phyloP scores from a whole-genome alignment of 2,888 invertebrate genomes.

The Reticulitermes lucifugus region DNA sequence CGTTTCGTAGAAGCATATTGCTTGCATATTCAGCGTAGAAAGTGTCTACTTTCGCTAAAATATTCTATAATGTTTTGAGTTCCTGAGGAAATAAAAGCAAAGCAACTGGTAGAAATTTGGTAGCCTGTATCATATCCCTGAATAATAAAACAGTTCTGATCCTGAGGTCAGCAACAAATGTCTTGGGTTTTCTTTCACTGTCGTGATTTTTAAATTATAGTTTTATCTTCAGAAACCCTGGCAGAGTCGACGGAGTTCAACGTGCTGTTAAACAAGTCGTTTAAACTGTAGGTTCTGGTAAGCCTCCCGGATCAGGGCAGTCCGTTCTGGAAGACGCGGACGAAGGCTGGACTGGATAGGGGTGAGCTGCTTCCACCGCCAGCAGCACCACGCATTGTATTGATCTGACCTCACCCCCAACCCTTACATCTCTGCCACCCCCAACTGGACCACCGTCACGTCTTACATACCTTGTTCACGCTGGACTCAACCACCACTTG shows the following conservation, averaged over 20 bases:
- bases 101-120: too few species aligned
- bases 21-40: too few species aligned
- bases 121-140: too few species aligned
- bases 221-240: not conserved
- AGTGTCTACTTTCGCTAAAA: too few species aligned
- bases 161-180: too few species aligned
- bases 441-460: conserved; percentile 43
- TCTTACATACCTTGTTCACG: conserved; percentile 41
- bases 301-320: not conserved
- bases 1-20: too few species aligned
- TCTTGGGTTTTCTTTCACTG: not conserved
- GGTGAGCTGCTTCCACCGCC: conserved; percentile 4
- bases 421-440: conserved; percentile 41
- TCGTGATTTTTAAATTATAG: not conserved
- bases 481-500: conserved; percentile 24
- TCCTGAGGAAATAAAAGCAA: too few species aligned
- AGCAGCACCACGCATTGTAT: conserved; percentile 38
- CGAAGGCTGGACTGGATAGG: conserved; percentile 12
- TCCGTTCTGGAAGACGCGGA: conserved; percentile 17
- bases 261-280: not conserved
- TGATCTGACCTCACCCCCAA: conserved; percentile 41
- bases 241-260: not conserved
- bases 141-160: too few species aligned
- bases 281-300: not conserved
- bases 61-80: too few species aligned